A percentile compares a stretch with the other conserved stretches of the same genome.
Conservation (phyloP, 2,113 vertebrate genomes). For the Lycaon pictus region DNA sequence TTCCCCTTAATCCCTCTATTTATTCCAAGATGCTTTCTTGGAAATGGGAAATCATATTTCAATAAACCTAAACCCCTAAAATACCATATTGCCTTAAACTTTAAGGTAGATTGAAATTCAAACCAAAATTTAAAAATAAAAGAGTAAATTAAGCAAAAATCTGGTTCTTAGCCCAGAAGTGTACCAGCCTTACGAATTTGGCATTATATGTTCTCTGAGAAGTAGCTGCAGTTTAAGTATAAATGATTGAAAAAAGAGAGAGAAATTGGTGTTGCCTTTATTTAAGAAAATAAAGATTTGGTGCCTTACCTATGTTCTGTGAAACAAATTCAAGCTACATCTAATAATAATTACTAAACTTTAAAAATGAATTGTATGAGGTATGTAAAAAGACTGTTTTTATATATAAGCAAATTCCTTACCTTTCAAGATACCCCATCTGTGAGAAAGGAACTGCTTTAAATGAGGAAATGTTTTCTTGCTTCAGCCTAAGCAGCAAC, state of each 20-base stretch:
- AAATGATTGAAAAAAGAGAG: not conserved
- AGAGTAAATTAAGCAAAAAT: conserved; percentile 49
- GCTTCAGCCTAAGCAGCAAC: not conserved
- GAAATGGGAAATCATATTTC: conserved; percentile 59
- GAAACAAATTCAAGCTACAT: conserved; percentile 36
- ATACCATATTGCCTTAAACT: conserved; percentile 4
- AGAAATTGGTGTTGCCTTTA: conserved; percentile 22
- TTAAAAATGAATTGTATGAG: conserved; percentile 52
- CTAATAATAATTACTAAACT: conserved; percentile 8
- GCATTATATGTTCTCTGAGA: conserved; percentile 36
- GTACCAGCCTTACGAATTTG: not conserved
- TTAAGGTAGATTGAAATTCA: conserved; percentile 58
- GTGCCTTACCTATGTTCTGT: not conserved
- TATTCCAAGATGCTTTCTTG: conserved; percentile 61
- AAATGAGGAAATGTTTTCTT: not conserved
- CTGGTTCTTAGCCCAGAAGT: conserved; percentile 17
- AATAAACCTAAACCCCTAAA: not conserved
- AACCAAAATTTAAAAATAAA: conserved; percentile 48
- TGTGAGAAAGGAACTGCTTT: not conserved
- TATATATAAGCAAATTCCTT: not conserved
- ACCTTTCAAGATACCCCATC: not conserved
- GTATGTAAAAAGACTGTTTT: not conserved
- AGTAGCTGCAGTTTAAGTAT: conserved; percentile 46
- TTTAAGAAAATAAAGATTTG: conserved; percentile 37
- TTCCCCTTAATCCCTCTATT: conserved; percentile 46